These are phyloP conservation scores for Lepidochrysops patricia DNA, from an alignment of 2,888 invertebrate species.

Conservation along the genomic window DNA sequence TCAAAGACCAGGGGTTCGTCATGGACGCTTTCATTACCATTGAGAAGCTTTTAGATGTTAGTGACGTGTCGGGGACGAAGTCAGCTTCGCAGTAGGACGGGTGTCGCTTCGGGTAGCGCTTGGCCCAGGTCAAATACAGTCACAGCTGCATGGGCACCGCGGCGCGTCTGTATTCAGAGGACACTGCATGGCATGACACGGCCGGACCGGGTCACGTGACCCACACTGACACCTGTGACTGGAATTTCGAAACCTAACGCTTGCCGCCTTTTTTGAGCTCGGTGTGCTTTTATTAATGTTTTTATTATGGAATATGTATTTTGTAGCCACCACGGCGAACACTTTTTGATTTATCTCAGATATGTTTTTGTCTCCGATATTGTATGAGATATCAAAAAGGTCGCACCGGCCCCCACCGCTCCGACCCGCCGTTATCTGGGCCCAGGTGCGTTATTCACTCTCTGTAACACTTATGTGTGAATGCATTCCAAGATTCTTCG, in stretches of 20 bases:
- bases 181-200: constrained; percentile 52
- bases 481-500: not conserved
- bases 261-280: constrained; percentile 64
- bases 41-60: constrained; percentile 43
- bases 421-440: constrained; percentile 21
- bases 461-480: not conserved
- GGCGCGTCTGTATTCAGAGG: constrained; percentile 56
- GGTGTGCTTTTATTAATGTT: constrained; percentile 63
- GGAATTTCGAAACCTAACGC: constrained; percentile 65
- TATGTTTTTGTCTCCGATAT: not conserved
- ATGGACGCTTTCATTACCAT: constrained; percentile 29
- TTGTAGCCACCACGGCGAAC: constrained; percentile 22
- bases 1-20: constrained; percentile 42
- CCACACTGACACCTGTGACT: constrained; percentile 51
- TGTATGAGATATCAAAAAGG: constrained; percentile 5
- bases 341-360: constrained; percentile 25
- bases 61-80: constrained; percentile 15
- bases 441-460: not conserved
- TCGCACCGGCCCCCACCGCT: constrained; percentile 2
- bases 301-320: constrained; percentile 31
- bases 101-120: constrained; percentile 59
- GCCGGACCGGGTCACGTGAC: constrained; percentile 14
- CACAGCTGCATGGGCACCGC: constrained; percentile 49
- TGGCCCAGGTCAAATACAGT: constrained; percentile 60
- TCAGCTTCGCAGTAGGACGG: constrained; percentile 25